Conservation (phyloP, 2,113 vertebrate genomes). For the Strix uralensis region DNA sequence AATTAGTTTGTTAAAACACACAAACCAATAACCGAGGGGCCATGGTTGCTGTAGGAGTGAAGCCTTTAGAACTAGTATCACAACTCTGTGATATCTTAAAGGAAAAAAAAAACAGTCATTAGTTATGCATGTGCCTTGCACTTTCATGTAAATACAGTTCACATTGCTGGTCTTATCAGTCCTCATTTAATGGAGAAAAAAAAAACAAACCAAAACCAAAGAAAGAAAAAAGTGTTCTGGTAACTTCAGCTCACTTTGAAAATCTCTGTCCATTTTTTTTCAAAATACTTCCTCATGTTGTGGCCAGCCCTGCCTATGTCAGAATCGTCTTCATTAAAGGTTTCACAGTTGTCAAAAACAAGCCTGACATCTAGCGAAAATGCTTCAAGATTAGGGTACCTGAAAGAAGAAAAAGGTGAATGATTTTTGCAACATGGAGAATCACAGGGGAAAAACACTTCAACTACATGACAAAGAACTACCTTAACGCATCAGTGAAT, state of each 20-base stretch:
- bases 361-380: slow-evolving; percentile 97
- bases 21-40: slow-evolving; percentile 80
- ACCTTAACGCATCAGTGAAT: neutral
- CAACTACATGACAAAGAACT: neutral
- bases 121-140: slow-evolving; percentile 74
- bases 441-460: neutral
- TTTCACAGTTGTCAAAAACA: slow-evolving; percentile 99
- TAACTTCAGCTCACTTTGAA: slow-evolving; percentile 92
- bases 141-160: slow-evolving; percentile 77
- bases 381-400: slow-evolving; percentile 93
- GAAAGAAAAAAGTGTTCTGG: neutral
- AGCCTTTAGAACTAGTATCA: slow-evolving; percentile 76
- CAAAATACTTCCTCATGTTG: slow-evolving; percentile 98
- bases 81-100: slow-evolving; percentile 66
- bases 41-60: slow-evolving; percentile 79
- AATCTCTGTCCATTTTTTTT: slow-evolving; percentile 98
- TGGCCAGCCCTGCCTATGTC: slow-evolving; percentile 98
- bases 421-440: neutral
- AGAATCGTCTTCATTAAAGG: slow-evolving; percentile 99
- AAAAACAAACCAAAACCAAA: fast-evolving
- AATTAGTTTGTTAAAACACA: slow-evolving; percentile 86
- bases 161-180: slow-evolving; percentile 80
- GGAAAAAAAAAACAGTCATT: slow-evolving; percentile 68
- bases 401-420: slow-evolving; percentile 70
- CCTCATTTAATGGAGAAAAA: slow-evolving; percentile 57